Evolutionary conservation across 64 coral and sea anemone genomes (phyloP).

Genomic region (Montipora efflorescens): DNA sequence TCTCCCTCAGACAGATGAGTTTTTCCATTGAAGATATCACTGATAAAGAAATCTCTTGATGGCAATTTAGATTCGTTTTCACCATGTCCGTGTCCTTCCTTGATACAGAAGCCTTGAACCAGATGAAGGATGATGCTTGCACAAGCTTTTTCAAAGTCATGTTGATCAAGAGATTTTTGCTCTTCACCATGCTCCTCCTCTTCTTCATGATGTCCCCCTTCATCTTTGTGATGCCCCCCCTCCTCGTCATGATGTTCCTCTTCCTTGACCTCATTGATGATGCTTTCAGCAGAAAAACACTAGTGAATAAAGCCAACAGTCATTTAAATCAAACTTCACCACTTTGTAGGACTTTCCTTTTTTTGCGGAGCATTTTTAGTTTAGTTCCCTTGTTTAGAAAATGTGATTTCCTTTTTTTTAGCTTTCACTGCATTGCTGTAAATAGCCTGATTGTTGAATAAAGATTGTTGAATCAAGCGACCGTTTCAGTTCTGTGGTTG

Average conservation of each 20-base stretch:
- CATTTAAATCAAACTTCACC: background rate
- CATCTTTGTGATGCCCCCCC: background rate
- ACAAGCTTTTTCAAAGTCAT: slow-evolving; percentile 85
- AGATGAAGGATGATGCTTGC: slow-evolving; percentile 78
- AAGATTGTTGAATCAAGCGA: too few relatives aligned
- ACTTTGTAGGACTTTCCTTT: too few relatives aligned
- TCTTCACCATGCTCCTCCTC: slow-evolving; percentile 8
- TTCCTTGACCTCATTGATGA: slow-evolving; percentile 36
- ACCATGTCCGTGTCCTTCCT: slow-evolving; percentile 57
- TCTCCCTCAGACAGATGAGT: slow-evolving; percentile 53
- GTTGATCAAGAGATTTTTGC: slow-evolving; percentile 54
- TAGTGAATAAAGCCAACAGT: background rate
- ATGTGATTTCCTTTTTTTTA: too few relatives aligned
- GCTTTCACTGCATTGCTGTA: too few relatives aligned
- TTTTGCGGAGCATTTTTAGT: too few relatives aligned
- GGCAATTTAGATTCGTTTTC: slow-evolving; percentile 31
- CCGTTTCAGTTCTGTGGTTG: too few relatives aligned
- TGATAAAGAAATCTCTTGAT: slow-evolving; percentile 72
- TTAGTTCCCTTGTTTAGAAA: too few relatives aligned
- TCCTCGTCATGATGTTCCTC: background rate
- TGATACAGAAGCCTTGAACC: slow-evolving; percentile 81
- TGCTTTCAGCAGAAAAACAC: slow-evolving; percentile 69
- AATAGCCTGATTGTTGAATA: too few relatives aligned
- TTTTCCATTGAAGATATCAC: slow-evolving; percentile 69
- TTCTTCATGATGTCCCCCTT: background rate